A percentile compares a stretch with the other conserved stretches of the same genome.
These are phyloP conservation scores for Phortica okadai DNA, from an alignment of 2,888 invertebrate species.

Conservation along the genomic window DNA sequence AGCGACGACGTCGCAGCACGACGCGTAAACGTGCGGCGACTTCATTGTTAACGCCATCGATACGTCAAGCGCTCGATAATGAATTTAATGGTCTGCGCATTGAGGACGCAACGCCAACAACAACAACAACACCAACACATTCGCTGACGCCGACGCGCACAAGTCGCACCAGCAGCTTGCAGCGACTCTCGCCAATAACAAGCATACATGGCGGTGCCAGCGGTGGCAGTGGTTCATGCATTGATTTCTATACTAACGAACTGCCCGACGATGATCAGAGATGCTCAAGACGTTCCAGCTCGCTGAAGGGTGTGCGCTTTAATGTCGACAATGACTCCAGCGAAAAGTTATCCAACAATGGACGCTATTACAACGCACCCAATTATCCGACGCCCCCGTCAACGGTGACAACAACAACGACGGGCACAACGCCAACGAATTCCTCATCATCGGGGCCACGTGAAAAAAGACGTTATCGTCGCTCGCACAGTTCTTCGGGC, in stretches of 20 bases:
- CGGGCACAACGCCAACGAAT: constrained; percentile 47
- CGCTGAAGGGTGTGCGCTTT: constrained; percentile 70
- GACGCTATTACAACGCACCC: not conserved
- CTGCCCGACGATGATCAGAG: constrained; percentile 56
- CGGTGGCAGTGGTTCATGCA: constrained; percentile 43
- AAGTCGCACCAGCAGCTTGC: constrained; percentile 25
- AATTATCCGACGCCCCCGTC: constrained; percentile 60
- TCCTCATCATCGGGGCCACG: constrained; percentile 67
- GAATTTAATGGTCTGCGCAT: constrained; percentile 65
- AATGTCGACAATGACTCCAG: constrained; percentile 49
- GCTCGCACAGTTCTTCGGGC: constrained; percentile 65
- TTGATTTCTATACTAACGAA: constrained; percentile 60
- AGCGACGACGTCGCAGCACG: constrained; percentile 3
- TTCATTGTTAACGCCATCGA: constrained; percentile 52
- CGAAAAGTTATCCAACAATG: not conserved
- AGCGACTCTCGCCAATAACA: constrained; percentile 44
- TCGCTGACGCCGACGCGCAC: constrained; percentile 9
- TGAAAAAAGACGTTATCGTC: constrained; percentile 72
- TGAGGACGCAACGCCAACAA: constrained; percentile 60
- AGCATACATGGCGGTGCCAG: not conserved
- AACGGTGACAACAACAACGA: constrained; percentile 62
- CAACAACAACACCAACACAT: constrained; percentile 39
- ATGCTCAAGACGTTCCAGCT: constrained; percentile 64
- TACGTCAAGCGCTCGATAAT: constrained; percentile 57
- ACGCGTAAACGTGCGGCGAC: constrained; percentile 54